phyloP scores from a whole-genome alignment of 2,888 invertebrate genomes.

The Polydrusus cervinus region DNA sequence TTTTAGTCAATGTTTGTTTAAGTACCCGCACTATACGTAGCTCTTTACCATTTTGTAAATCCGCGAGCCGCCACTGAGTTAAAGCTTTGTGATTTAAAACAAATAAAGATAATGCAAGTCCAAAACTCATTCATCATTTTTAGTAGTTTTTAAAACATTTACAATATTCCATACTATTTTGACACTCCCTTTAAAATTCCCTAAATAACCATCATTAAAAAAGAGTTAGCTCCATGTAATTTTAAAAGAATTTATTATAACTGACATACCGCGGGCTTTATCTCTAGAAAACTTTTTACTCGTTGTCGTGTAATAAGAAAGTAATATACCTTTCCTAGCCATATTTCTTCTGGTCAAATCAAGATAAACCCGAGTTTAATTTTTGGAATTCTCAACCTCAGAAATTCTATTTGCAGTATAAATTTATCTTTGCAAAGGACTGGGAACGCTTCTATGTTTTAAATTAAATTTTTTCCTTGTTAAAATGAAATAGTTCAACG shows the following conservation, averaged over 20 bases:
- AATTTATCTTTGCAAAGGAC: constrained; percentile 15
- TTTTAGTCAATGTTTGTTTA: no score
- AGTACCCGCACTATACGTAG: no score
- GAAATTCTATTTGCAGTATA: constrained; percentile 26
- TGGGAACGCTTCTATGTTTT: neutral
- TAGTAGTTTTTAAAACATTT: no score
- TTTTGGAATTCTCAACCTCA: constrained; percentile 23
- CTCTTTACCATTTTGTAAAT: no score
- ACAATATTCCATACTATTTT: no score
- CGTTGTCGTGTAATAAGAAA: constrained; percentile 9
- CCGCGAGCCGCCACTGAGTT: no score
- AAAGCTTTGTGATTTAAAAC: no score
- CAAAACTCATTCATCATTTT: no score
- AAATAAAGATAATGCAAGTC: no score
- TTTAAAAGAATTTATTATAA: neutral
- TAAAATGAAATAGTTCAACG: constrained; percentile 13
- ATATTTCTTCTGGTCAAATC: constrained; percentile 27
- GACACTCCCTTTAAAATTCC: no score
- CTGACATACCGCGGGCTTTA: neutral
- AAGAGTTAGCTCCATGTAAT: no score
- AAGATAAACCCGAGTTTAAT: constrained; percentile 28
- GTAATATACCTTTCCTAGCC: constrained; percentile 21
- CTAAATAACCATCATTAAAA: no score
- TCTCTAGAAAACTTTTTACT: neutral
- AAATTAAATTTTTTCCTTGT: constrained; percentile 17